Evolutionary conservation across 2,797 vertebrate genomes (phyloP), one percentile per base, ranked within the genome.

Genomic region (Micrastur ruficollis): DNA sequence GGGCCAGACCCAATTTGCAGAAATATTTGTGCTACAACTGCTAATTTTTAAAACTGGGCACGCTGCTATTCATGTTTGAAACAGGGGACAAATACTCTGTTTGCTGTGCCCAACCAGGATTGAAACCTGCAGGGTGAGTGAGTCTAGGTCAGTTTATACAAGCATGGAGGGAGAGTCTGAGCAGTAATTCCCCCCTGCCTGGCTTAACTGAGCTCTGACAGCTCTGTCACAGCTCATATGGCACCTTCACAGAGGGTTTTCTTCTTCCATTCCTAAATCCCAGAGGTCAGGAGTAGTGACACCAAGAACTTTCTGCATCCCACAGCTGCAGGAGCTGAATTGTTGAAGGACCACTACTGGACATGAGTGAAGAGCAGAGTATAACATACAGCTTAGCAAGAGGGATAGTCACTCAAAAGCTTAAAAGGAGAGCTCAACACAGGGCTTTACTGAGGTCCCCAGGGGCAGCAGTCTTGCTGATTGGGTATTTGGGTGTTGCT

Each of bases 321-420:
- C 6, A 1, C 32, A 63, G n/a, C 59, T 50, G 46, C 34, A 65
- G 50, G 22, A 66, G 27, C 32, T 58, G 14, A 53, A 49, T 10
- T 62, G 42, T 19, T 58, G 15, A 78, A 70, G 27, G 50, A 29
- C 53, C 6, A 2, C 19, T 62, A 2, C 1, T 5, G 34, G 53
- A 15, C 32, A 26, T 3, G 26, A 5, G 10, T 11, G 53, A 89
- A 80, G 40, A 31, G 10, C 32, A 58, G 21, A 26, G 14, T 6
- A 7, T 8, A 78, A 62, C 5, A 13, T 4, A 8, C 0, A 67
- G 42, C 29, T 62, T 19, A 67, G 27, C 22, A 36, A 36, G 56
- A 46, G 26, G 3, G 11, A 13, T 3, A 58, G 47, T 34, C 38
- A 32, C 0, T 0, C 14, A 46, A 40, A 71, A 49, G 3, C 32